Base-by-base conservation (phyloP, 2,113 vertebrate genomes). In the Ascaphus truei region DNA sequence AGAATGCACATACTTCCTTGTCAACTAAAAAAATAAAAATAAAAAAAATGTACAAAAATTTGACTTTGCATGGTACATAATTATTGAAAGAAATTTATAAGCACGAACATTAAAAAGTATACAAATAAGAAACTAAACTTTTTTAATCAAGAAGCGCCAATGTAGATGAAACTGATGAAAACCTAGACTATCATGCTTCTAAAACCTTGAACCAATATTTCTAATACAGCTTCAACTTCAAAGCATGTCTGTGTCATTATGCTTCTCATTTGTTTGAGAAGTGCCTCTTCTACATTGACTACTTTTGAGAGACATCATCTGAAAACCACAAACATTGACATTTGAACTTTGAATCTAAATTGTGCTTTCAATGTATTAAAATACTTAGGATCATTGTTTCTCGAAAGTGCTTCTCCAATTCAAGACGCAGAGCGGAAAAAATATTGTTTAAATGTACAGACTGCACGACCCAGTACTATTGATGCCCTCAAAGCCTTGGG, bases 191-290 rank as follows among this genome's bases (percentile, higher is more conserved):
- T 16, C 34, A 65, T 36, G 31, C 48, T 43, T 66, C 36, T 29
- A 22, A 66, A 66, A 43, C 36, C 63, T 66, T 66, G 63, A 66
- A 66, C 39, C 63, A 66, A 66, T 66, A 55, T 66, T 65, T 66
- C 51, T 66, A 66, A 66, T 53, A 64, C 62, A 64, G 62, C 43
- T 55, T 55, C 63, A 56, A 55, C 63, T 66, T 66, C 63, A 66
- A 66, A 66, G 63, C 34, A 66, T 66, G 63, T 55, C 63, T 66
- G 50, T 66, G 51, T 37, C 39, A 52, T 56, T 34, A 66, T 55
- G 63, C 18, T 41, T 64, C 48, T 64, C 33, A 53, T 64, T 51
- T 64, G 47, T 64, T 64, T 52, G 48, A 33, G 62, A 66, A 66
- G 20, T 20, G 50, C 51, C 25, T 66, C 27, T 53, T 66, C 16